Conservation (phyloP, 2,888 invertebrate species). For the Agrochola macilenta region DNA sequence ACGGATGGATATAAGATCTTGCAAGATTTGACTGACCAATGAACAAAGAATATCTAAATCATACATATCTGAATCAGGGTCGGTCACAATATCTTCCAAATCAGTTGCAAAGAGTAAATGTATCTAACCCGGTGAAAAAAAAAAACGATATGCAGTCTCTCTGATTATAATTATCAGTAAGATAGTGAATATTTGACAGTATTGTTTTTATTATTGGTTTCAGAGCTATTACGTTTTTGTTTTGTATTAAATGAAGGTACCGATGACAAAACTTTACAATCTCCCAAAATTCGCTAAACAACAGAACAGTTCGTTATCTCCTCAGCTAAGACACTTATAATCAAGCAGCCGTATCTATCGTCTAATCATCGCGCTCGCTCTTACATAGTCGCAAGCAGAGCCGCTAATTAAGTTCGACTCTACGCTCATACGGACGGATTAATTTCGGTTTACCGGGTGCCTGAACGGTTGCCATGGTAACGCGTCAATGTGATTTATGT, state of each 20-base stretch:
- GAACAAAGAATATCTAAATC: neutral
- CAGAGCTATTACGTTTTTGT: neutral
- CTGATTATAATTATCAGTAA: too few species aligned
- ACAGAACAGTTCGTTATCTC: slow-evolving; percentile 36
- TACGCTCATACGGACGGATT: slow-evolving; percentile 76
- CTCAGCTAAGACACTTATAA: slow-evolving; percentile 48
- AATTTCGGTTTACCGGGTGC: slow-evolving; percentile 71
- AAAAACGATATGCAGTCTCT: too few species aligned
- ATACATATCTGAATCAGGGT: neutral
- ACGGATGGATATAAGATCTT: neutral
- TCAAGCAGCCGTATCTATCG: slow-evolving; percentile 53
- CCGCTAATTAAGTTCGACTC: slow-evolving; percentile 82
- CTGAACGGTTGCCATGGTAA: slow-evolving; percentile 64
- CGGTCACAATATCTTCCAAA: neutral
- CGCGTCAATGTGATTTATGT: slow-evolving; percentile 65
- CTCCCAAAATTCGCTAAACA: neutral
- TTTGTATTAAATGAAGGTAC: neutral
- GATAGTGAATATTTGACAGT: neutral
- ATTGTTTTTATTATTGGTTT: neutral
- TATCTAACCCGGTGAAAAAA: neutral
- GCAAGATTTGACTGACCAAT: neutral
- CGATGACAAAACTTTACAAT: neutral
- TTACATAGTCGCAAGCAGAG: slow-evolving; percentile 65
- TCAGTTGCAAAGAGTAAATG: neutral
- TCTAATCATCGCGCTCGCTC: slow-evolving; percentile 65